phyloP scores from a whole-genome alignment of 2,888 invertebrate genomes.

The Hyposoter dolosus region DNA sequence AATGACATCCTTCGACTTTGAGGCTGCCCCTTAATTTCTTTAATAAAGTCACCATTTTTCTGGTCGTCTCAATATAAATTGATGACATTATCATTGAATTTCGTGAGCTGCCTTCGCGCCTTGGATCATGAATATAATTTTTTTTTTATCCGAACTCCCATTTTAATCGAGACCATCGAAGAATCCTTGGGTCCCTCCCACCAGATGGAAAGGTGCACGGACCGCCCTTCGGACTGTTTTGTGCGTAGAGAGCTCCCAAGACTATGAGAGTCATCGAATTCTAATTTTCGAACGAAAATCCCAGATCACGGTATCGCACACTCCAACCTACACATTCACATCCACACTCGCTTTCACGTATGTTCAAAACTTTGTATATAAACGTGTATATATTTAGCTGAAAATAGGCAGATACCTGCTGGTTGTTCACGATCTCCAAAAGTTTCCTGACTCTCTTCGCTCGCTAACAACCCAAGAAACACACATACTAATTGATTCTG shows the following conservation, averaged over 20 bases:
- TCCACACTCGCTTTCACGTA: neutral
- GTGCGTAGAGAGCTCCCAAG: conserved; percentile 14
- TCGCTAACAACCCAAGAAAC: conserved; percentile 63
- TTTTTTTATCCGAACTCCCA: conserved; percentile 46
- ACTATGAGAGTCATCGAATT: conserved; percentile 56
- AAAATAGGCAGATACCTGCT: conserved; percentile 51
- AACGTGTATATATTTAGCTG: conserved; percentile 45
- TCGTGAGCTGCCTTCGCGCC: neutral
- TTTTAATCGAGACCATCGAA: conserved; percentile 53
- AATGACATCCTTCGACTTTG: neutral
- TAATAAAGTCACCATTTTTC: neutral
- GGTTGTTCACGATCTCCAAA: conserved; percentile 39
- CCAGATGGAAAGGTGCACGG: conserved; percentile 51
- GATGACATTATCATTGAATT: conserved; percentile 29
- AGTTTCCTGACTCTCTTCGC: conserved; percentile 60
- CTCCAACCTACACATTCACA: neutral
- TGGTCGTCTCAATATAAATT: neutral
- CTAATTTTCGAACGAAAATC: conserved; percentile 45
- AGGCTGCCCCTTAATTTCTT: neutral
- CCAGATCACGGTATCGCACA: conserved; percentile 34
- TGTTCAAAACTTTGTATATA: neutral
- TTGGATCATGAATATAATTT: neutral
- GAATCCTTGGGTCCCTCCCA: conserved; percentile 48
- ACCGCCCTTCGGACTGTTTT: conserved; percentile 50
- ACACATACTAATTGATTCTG: conserved; percentile 40